phyloP scores from a whole-genome alignment of 2,797 vertebrate species.

The Clarias platycephalus region DNA sequence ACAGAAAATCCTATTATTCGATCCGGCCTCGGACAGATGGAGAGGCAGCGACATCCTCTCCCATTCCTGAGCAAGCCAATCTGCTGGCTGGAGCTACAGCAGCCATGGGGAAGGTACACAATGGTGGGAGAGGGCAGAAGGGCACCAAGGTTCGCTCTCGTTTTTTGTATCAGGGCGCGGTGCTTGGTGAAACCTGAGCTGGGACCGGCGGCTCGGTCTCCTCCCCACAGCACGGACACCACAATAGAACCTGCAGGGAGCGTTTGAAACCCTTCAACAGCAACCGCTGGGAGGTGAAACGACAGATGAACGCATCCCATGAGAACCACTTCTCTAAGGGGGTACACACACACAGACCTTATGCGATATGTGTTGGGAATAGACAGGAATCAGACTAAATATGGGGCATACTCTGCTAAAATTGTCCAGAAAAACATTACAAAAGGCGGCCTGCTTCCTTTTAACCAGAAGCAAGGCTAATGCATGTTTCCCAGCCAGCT shows the following conservation, averaged over 20 bases:
- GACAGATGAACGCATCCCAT: slow-evolving; percentile 61
- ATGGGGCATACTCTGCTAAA: slow-evolving; percentile 24
- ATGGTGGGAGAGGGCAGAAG: slow-evolving; percentile 61
- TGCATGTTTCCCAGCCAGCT: slow-evolving; percentile 62
- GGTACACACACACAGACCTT: slow-evolving; percentile 40
- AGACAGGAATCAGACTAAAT: slow-evolving; percentile 24
- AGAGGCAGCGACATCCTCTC: slow-evolving; percentile 64
- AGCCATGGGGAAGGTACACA: slow-evolving; percentile 50
- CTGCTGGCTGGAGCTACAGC: slow-evolving; percentile 62
- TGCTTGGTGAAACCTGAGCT: slow-evolving; percentile 60
- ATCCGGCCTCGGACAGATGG: slow-evolving; percentile 81
- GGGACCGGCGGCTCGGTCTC: slow-evolving; percentile 50
- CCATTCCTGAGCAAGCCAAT: slow-evolving; percentile 77
- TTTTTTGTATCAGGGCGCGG: slow-evolving; percentile 55
- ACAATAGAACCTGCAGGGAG: slow-evolving; percentile 55
- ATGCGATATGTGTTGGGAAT: slow-evolving; percentile 28
- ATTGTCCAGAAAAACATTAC: slow-evolving; percentile 27
- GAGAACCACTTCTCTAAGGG: slow-evolving; percentile 47
- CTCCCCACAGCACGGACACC: slow-evolving; percentile 51
- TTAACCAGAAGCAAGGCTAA: slow-evolving; percentile 42
- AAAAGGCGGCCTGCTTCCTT: slow-evolving; percentile 21
- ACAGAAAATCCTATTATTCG: slow-evolving; percentile 82
- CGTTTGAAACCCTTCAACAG: slow-evolving; percentile 52
- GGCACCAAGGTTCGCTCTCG: slow-evolving; percentile 55
- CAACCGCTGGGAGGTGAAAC: slow-evolving; percentile 51